Conservation (phyloP, 2,113 vertebrate species). For the Semnornis frantzii region DNA sequence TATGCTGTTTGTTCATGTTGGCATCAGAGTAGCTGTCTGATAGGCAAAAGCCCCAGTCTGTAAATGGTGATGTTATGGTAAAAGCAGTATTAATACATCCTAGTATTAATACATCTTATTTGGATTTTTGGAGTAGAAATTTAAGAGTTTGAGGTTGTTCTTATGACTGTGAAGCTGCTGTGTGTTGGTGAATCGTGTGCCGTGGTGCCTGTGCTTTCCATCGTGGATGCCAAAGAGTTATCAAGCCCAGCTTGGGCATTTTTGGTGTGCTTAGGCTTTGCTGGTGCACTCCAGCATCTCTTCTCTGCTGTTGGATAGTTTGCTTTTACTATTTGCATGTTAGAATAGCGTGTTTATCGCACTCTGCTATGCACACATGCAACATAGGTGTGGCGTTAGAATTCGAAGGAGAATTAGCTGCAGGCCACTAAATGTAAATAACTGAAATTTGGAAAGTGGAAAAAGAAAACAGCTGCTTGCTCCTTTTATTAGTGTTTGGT, state of each 20-base stretch:
- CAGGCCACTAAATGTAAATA: not conserved
- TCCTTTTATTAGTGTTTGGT: not conserved
- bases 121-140: not conserved
- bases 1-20: not conserved
- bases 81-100: too few relatives aligned
- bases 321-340: not conserved
- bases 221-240: not conserved
- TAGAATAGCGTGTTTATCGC: not conserved
- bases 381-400: not conserved
- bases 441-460: not conserved
- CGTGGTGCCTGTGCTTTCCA: not conserved
- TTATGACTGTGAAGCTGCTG: not conserved
- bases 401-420: not conserved
- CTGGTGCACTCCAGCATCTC: rapidly evolving
- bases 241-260: not conserved
- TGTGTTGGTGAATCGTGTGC: not conserved
- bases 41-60: not conserved
- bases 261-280: not conserved
- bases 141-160: not conserved
- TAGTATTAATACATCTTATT: not conserved
- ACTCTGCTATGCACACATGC: not conserved
- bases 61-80: not conserved
- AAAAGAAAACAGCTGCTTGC: not conserved
- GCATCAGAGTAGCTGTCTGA: not conserved
- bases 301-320: not conserved